Evolutionary conservation across 2,797 vertebrate genomes (phyloP).

Genomic region (Pseudomugil gertrudae): DNA sequence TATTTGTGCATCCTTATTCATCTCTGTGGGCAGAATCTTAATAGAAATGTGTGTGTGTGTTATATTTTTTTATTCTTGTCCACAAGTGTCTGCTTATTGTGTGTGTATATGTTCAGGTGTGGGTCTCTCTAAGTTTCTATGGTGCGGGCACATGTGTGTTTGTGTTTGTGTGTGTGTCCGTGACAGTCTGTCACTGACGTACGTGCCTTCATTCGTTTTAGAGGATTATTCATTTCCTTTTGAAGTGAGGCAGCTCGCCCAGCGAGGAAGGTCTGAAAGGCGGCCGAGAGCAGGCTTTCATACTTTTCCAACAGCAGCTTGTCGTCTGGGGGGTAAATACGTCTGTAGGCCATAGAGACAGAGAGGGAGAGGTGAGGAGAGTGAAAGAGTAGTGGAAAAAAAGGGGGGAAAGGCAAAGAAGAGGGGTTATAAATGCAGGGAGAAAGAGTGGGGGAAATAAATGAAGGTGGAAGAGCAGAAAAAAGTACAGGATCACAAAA

Average conservation of each 20-base stretch:
- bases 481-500: constrained; percentile 18
- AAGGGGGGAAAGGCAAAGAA: constrained; percentile 30
- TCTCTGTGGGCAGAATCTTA: constrained; percentile 66
- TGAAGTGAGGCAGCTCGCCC: constrained; percentile 98
- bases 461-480: constrained; percentile 18
- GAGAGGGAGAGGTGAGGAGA: constrained; percentile 54
- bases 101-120: constrained; percentile 52
- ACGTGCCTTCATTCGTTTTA: constrained; percentile 99
- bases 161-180: constrained; percentile 34
- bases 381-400: constrained; percentile 45
- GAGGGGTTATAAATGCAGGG: constrained; percentile 42
- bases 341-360: constrained; percentile 80
- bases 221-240: constrained; percentile 98
- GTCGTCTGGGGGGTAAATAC: constrained; percentile 99
- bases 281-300: constrained; percentile 92
- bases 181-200: constrained; percentile 75
- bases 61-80: constrained; percentile 44
- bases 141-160: constrained; percentile 33
- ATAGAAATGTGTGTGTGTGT: constrained; percentile 56
- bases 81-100: constrained; percentile 55
- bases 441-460: constrained; percentile 37
- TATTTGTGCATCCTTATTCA: constrained; percentile 63
- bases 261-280: constrained; percentile 98
- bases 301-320: constrained; percentile 97
- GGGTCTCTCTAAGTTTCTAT: constrained; percentile 50